These are phyloP conservation scores for Zeus faber DNA, from an alignment of 2,113 vertebrate genomes.

Conservation along the genomic window DNA sequence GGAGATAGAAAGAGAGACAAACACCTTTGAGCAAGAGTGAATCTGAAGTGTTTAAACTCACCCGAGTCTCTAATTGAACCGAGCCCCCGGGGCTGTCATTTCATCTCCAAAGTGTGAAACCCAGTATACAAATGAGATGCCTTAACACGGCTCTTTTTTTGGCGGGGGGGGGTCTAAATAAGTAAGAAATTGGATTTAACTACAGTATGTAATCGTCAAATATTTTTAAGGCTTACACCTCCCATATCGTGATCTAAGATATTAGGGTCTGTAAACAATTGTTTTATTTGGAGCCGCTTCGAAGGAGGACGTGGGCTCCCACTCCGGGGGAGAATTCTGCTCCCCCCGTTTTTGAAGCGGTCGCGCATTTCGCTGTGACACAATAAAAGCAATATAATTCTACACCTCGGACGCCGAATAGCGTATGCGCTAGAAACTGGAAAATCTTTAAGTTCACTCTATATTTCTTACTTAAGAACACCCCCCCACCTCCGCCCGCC, in stretches of 20 bases:
- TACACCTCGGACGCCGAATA: too few species aligned
- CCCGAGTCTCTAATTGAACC: conserved; percentile 76
- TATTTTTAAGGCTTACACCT: conserved; percentile 50
- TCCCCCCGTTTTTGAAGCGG: too few species aligned
- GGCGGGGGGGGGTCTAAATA: too few species aligned
- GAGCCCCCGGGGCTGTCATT: conserved; percentile 67
- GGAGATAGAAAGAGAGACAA: conserved; percentile 38
- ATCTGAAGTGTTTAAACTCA: conserved; percentile 71
- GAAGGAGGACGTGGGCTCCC: too few species aligned
- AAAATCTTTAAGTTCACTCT: conserved; percentile 35
- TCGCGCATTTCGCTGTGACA: too few species aligned
- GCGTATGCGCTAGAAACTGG: conserved; percentile 36
- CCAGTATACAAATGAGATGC: conserved; percentile 52
- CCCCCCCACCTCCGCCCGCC: conserved; percentile 27
- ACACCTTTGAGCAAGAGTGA: conserved; percentile 62
- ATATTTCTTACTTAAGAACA: conserved; percentile 62
- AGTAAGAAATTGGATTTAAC: conserved; percentile 50
- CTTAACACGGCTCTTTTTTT: conserved; percentile 44
- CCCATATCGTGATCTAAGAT: conserved; percentile 12
- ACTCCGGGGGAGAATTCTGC: too few species aligned
- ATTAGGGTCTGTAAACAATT: too few species aligned
- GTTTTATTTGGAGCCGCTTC: too few species aligned
- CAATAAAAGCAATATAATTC: too few species aligned
- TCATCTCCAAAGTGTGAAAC: conserved; percentile 58
- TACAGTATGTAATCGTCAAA: conserved; percentile 37